Evolutionary conservation across 2,797 vertebrate genomes (phyloP), one percentile per base, ranked within the genome.

Genomic region (Fratercula arctica): DNA sequence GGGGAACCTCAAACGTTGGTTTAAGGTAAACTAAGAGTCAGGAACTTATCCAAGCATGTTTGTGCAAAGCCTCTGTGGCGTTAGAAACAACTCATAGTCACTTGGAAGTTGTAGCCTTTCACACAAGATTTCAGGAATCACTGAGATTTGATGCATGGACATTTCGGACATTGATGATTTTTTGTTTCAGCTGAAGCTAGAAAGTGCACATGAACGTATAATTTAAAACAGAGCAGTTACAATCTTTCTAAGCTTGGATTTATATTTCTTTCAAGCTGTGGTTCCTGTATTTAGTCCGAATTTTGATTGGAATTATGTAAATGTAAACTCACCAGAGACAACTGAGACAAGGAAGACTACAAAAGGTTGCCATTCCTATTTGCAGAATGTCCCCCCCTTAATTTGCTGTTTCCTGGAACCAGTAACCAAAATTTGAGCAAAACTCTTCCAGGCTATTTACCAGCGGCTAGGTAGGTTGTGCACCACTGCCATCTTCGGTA

Each of bases 401-500:
- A 48, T 77, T 51, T 87, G 46, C 72, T 39, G 39, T 50, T 85
- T 87, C 68, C 84, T 87, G 79, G 53, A 90, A 17, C 26, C 23
- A 6, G 43, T 4, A 83, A 56, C 24, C 3, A n/a, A 85, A 86
- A 60, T 3, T 25, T 5, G 56, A 29, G 66, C 7, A 66, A 39
- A 76, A n/a, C 39, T 17, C 29, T 67, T 29, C 4, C 19, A 9
- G 50, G 43, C 16, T 2, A 35, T 67, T 29, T 10, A 13, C 13
- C 60, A 50, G 16, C 25, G 23, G 35, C 83, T 92, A 63, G 46
- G 73, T 96, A 94, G 84, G 73, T 95, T 98, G 97, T 97, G 73
- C 97, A 90, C 84, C 97, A 98, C 97, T 98, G 98, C 98, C 98
- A 98, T 97, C 98, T 98, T 97, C 97, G 97, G 98, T 97, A 79